Evolutionary conservation across 1,140 invertebrate genomes (phyloP).

Genomic region (Cydia splendana): DNA sequence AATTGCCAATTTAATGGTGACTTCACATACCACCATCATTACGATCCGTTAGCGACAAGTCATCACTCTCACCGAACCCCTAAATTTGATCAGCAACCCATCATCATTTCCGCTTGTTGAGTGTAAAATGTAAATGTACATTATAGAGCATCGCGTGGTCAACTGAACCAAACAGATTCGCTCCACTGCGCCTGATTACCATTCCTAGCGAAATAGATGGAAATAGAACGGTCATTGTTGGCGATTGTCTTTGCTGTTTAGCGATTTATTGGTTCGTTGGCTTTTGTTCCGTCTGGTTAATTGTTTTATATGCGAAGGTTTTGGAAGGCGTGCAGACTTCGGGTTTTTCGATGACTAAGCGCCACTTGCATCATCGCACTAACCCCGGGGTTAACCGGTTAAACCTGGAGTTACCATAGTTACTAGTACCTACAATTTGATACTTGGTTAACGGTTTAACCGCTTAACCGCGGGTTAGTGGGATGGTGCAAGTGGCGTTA

Average conservation of each 20-base stretch:
- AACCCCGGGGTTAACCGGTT: too few species aligned
- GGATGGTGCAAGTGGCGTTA: too few species aligned
- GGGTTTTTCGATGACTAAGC: too few species aligned
- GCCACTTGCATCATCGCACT: too few species aligned
- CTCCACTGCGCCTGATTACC: slow-evolving; percentile 15
- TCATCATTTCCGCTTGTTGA: slow-evolving; percentile 64
- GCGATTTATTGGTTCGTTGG: slow-evolving; percentile 11
- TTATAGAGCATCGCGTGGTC: slow-evolving; percentile 34
- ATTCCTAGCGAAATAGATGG: slow-evolving; percentile 12
- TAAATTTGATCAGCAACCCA: slow-evolving; percentile 55
- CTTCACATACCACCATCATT: slow-evolving; percentile 20
- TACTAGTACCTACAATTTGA: too few species aligned
- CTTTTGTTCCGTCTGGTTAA: slow-evolving; percentile 3
- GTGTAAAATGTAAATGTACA: slow-evolving; percentile 44
- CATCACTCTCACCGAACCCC: slow-evolving; percentile 48
- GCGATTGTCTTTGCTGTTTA: not conserved
- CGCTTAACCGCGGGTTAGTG: too few species aligned
- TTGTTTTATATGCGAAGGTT: not conserved
- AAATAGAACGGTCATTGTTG: slow-evolving; percentile 1
- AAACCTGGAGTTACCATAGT: too few species aligned
- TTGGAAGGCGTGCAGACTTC: not conserved
- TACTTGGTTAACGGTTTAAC: too few species aligned
- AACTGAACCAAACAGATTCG: slow-evolving; percentile 10
- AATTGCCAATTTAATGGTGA: slow-evolving; percentile 27
- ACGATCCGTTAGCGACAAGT: slow-evolving; percentile 36